Conservation (phyloP, 2,113 vertebrate species). For the Chlorocebus sabaeus region DNA sequence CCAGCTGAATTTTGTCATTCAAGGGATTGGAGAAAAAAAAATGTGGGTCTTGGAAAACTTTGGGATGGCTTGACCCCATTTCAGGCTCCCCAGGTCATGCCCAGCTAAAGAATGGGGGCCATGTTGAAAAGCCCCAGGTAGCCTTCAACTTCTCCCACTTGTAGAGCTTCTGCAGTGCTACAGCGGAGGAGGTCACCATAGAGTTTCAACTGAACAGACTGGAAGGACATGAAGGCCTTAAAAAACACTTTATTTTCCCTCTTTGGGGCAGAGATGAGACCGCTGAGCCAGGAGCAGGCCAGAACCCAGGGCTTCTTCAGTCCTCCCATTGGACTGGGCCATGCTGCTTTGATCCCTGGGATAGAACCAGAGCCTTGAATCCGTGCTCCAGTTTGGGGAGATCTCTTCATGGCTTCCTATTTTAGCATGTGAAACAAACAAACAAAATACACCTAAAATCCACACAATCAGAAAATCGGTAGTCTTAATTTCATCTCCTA, state of each 20-base stretch:
- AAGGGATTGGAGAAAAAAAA: conserved; percentile 66
- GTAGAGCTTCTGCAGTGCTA: neutral
- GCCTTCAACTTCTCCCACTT: neutral
- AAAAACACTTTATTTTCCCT: neutral
- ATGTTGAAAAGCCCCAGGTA: neutral
- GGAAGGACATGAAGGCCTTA: neutral
- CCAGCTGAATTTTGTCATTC: conserved; percentile 79
- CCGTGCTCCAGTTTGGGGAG: neutral
- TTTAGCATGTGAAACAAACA: conserved; percentile 12
- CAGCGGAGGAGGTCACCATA: neutral
- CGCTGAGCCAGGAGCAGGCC: neutral
- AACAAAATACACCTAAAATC: neutral
- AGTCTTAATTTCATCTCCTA: neutral
- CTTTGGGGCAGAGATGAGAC: neutral
- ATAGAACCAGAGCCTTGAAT: neutral
- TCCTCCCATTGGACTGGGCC: neutral
- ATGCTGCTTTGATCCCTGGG: neutral
- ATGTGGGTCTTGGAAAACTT: conserved; percentile 69
- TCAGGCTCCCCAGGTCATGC: conserved; percentile 61
- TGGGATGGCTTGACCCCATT: conserved; percentile 25
- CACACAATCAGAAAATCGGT: neutral
- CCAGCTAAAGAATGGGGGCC: conserved; percentile 67
- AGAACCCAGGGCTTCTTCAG: neutral
- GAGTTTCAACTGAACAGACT: neutral
- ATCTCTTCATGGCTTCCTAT: neutral